Conservation (phyloP, 2,888 invertebrate species). For the Stramonita haemastoma region DNA sequence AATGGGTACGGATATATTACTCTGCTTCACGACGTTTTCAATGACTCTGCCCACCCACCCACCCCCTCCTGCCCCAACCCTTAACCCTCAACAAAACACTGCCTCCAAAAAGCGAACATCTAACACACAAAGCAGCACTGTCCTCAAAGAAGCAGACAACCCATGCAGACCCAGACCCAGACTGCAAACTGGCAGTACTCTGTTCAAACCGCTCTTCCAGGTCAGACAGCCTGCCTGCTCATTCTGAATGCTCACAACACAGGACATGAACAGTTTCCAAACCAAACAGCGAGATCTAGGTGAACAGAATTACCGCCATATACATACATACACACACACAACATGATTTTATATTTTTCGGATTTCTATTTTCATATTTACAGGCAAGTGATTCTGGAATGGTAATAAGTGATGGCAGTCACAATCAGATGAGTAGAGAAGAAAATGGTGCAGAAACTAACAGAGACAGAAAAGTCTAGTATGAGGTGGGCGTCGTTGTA, state of each 20-base stretch:
- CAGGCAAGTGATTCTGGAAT: background rate
- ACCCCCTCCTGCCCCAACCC: no score
- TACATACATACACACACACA: background rate
- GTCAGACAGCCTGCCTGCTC: background rate
- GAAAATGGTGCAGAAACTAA: background rate
- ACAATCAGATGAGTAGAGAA: background rate
- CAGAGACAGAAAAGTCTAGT: background rate
- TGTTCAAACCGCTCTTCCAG: no score
- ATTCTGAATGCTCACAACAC: no score
- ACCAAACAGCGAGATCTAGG: background rate
- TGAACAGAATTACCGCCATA: background rate
- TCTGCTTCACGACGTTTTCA: no score
- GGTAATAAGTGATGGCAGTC: background rate
- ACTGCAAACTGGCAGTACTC: no score
- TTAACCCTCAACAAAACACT: no score
- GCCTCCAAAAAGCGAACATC: no score
- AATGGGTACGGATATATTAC: no score
- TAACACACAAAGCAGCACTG: no score
- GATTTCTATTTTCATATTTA: background rate
- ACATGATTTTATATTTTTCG: background rate
- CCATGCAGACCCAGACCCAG: no score
- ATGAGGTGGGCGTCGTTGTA: background rate
- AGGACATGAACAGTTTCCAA: background rate
- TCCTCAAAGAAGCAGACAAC: no score
- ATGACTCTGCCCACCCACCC: no score